Percentiles rank a stretch among this genome's conserved stretches.
Conservation (phyloP, 2,113 vertebrate species). For the Pao palembangensis region DNA sequence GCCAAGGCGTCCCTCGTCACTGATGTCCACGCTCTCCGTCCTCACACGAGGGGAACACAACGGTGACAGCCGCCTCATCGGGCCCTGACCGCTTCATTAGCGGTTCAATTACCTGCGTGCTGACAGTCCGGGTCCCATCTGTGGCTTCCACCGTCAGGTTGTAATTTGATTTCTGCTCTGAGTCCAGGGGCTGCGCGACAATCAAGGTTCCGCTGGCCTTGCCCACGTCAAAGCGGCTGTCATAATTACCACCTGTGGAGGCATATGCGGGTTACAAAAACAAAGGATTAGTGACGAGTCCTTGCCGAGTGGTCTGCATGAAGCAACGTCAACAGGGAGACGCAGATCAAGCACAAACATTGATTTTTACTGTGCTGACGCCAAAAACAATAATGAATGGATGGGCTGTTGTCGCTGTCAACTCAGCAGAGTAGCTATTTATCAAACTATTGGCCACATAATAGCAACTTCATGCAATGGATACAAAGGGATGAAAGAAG, state of each 20-base stretch:
- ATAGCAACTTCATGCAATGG: slow-evolving; percentile 31
- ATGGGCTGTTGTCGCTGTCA: slow-evolving; percentile 2
- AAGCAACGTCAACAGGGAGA: not conserved
- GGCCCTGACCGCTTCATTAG: slow-evolving; percentile 58
- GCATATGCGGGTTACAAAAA: slow-evolving; percentile 45
- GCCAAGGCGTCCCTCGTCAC: not conserved
- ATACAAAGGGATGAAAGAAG: slow-evolving; percentile 7
- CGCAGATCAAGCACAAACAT: slow-evolving; percentile 31
- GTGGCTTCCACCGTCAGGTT: slow-evolving; percentile 97
- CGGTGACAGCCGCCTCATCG: slow-evolving; percentile 60
- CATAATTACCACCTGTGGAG: slow-evolving; percentile 91
- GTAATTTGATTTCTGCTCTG: slow-evolving; percentile 94
- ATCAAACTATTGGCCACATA: not conserved
- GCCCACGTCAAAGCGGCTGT: slow-evolving; percentile 96
- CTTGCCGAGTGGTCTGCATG: slow-evolving; percentile 13
- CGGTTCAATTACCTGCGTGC: slow-evolving; percentile 87
- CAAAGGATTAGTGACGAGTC: slow-evolving; percentile 58
- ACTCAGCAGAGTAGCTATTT: slow-evolving; percentile 2
- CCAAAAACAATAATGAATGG: slow-evolving; percentile 4
- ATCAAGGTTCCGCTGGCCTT: slow-evolving; percentile 93
- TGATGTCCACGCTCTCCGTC: not conserved
- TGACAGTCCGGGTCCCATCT: slow-evolving; percentile 88
- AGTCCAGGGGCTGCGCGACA: slow-evolving; percentile 89
- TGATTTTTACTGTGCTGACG: slow-evolving; percentile 16
- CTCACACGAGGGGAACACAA: slow-evolving; percentile 35